These are phyloP conservation scores for Bambusicola thoracicus DNA, from an alignment of 2,113 vertebrate species.

Conservation along the genomic window DNA sequence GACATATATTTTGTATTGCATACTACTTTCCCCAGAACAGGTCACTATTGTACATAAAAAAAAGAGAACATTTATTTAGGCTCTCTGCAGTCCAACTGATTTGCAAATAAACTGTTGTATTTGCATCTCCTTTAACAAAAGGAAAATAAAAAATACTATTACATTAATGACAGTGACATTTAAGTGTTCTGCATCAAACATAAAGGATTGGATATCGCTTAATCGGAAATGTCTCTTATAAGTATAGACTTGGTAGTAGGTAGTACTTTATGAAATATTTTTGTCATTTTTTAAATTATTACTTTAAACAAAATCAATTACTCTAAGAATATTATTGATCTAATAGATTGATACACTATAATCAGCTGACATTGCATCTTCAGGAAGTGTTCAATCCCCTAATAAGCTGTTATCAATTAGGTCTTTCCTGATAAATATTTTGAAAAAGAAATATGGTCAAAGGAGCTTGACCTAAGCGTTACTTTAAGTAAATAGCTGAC, in stretches of 20 bases:
- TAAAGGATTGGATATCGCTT: not conserved
- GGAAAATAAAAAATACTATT: too few species aligned
- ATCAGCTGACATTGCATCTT: not conserved
- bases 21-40: not conserved
- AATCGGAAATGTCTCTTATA: not conserved
- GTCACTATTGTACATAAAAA: not conserved
- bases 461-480: not conserved
- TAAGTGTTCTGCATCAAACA: not conserved
- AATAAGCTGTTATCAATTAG: not conserved
- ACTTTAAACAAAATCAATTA: not conserved
- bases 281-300: not conserved
- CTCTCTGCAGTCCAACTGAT: not conserved
- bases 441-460: not conserved
- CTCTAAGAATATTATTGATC: not conserved
- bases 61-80: not conserved
- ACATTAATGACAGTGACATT: not conserved
- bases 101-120: not conserved
- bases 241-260: not conserved
- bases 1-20: not conserved
- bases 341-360: not conserved
- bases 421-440: not conserved
- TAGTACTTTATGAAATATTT: not conserved
- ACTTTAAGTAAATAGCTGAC: slow-evolving; percentile 22
- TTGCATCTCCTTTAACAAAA: not conserved
- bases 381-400: not conserved